Conservation (phyloP, 2,797 vertebrate genomes). For the Danio tinwini region DNA sequence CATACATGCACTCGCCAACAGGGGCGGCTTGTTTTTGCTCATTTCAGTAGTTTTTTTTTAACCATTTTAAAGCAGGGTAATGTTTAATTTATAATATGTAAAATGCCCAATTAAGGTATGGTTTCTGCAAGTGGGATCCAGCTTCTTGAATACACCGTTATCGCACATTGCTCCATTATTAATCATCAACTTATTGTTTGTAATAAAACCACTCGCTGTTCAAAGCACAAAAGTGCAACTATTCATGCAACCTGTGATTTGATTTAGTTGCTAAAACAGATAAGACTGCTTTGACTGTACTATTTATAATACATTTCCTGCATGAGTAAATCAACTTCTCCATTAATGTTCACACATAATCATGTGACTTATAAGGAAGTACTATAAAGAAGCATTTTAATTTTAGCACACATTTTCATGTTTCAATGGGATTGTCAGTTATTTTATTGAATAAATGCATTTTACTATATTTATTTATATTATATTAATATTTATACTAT, state of each 20-base stretch:
- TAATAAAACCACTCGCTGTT: conserved; percentile 12
- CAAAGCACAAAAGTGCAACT: background rate
- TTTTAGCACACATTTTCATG: background rate
- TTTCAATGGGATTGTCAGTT: background rate
- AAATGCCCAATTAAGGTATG: conserved; percentile 58
- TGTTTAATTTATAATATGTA: conserved; percentile 33
- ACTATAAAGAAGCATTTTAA: background rate
- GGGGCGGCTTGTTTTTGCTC: no score
- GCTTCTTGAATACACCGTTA: conserved; percentile 58
- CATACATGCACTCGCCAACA: no score
- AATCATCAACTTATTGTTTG: conserved; percentile 65
- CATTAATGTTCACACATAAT: background rate
- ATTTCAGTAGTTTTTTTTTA: background rate
- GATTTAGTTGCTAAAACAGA: background rate
- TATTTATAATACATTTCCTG: background rate
- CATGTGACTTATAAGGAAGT: conserved; percentile 16
- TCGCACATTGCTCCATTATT: conserved; percentile 62
- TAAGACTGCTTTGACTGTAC: background rate
- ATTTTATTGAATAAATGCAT: background rate
- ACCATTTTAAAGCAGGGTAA: background rate
- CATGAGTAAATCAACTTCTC: background rate
- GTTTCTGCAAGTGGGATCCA: conserved; percentile 52
- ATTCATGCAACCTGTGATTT: background rate
- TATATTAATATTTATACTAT: background rate
- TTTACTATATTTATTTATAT: background rate